phyloP scores from a whole-genome alignment of 1,140 invertebrate genomes.

The Samia ricini region DNA sequence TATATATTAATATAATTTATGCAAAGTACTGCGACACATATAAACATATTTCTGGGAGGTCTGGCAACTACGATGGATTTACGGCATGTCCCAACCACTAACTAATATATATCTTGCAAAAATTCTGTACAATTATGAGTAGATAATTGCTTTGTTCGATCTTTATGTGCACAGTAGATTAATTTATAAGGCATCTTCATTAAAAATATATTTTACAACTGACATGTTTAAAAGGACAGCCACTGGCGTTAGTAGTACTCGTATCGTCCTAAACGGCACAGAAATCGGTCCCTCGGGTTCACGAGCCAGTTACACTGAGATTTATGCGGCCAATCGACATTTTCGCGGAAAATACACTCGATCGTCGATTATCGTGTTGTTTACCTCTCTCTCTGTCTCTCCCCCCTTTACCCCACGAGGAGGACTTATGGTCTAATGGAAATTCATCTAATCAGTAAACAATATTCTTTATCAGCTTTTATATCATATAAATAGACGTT shows the following conservation, averaged over 20 bases:
- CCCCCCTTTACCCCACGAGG: neutral
- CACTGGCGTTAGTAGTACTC: neutral
- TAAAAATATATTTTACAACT: too few species aligned
- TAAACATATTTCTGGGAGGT: too few species aligned
- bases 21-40: too few species aligned
- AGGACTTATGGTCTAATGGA: neutral
- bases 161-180: too few species aligned
- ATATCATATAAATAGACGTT: neutral
- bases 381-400: conserved; percentile 1
- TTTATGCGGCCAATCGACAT: conserved; percentile 10
- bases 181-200: too few species aligned
- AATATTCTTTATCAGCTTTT: neutral
- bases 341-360: conserved; percentile 8
- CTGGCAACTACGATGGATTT: too few species aligned
- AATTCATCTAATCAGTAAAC: neutral
- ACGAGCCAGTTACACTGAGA: conserved; percentile 9
- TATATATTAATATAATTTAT: too few species aligned
- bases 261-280: neutral
- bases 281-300: conserved; percentile 9
- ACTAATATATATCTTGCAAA: too few species aligned
- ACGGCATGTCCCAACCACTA: too few species aligned
- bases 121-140: too few species aligned
- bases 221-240: neutral
- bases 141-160: too few species aligned
- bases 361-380: conserved; percentile 13